Evolutionary conservation across 2,113 vertebrate species (phyloP).

Genomic region (Stigmatopora nigra): DNA sequence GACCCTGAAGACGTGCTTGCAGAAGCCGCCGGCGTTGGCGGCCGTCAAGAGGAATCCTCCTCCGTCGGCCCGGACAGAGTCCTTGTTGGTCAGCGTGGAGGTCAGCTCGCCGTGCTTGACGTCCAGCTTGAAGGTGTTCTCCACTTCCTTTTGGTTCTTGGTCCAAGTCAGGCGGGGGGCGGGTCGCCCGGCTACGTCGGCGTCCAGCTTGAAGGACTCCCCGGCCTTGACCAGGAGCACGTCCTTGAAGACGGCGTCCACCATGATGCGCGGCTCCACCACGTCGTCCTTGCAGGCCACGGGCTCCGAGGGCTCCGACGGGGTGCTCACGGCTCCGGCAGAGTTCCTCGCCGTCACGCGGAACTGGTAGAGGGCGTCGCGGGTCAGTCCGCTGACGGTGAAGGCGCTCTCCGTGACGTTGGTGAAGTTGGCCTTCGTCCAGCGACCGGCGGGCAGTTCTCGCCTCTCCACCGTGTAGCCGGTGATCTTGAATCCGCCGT

Average conservation of each 20-base stretch:
- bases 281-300: conserved; percentile 92
- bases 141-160: conserved; percentile 90
- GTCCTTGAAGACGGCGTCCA: conserved; percentile 91
- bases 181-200: conserved; percentile 90
- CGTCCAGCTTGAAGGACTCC: conserved; percentile 89
- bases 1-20: conserved; percentile 91
- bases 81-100: conserved; percentile 83
- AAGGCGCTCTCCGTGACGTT: conserved; percentile 94
- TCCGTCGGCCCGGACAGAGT: conserved; percentile 85
- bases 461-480: conserved; percentile 93
- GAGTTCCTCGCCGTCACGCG: conserved; percentile 89
- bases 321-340: conserved; percentile 85
- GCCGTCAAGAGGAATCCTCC: conserved; percentile 89
- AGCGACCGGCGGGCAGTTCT: conserved; percentile 88
- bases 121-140: conserved; percentile 84
- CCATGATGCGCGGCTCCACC: conserved; percentile 89
- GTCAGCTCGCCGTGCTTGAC: conserved; percentile 85
- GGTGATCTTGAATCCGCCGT: conserved; percentile 96
- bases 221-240: conserved; percentile 85
- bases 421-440: conserved; percentile 94
- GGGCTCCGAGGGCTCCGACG: conserved; percentile 88
- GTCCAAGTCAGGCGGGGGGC: conserved; percentile 89
- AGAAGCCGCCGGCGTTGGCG: conserved; percentile 91
- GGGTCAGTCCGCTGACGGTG: conserved; percentile 90
- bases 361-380: conserved; percentile 92